Conservation (phyloP, 2,113 vertebrate species). For the Daboia siamensis region DNA sequence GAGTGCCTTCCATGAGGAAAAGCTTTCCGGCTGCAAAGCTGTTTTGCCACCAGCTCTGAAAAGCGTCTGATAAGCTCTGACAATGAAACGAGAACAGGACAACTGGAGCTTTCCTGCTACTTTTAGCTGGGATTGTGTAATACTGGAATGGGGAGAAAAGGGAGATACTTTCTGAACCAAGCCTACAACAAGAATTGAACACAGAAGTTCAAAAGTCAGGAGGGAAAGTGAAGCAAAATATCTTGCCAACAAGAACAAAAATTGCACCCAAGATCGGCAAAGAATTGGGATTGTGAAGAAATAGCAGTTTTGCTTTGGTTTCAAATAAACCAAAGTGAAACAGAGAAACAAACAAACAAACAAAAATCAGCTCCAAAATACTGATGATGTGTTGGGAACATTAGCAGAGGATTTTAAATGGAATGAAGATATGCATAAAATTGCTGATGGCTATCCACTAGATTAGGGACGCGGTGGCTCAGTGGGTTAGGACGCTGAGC, state of each 20-base stretch:
- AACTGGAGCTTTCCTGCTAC: no score
- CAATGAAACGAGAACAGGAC: no score
- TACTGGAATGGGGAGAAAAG: background rate
- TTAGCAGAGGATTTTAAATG: background rate
- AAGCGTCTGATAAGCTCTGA: no score
- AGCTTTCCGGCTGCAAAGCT: no score
- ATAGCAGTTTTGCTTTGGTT: background rate
- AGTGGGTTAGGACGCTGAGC: no score
- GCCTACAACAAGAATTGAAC: background rate
- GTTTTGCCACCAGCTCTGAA: no score
- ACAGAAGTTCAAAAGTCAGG: background rate
- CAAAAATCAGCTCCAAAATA: background rate
- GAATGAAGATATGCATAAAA: background rate
- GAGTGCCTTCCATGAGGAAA: no score
- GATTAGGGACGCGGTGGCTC: background rate
- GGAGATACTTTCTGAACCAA: background rate
- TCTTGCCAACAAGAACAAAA: background rate
- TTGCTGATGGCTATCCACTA: background rate
- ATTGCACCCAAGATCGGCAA: background rate
- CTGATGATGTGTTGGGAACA: background rate
- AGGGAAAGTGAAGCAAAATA: background rate
- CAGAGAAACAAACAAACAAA: background rate
- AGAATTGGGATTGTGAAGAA: background rate
- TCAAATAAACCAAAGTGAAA: background rate
- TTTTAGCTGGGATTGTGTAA: no score